Evolutionary conservation across 2,888 invertebrate species (phyloP).

Genomic region (Polia nebulosa): DNA sequence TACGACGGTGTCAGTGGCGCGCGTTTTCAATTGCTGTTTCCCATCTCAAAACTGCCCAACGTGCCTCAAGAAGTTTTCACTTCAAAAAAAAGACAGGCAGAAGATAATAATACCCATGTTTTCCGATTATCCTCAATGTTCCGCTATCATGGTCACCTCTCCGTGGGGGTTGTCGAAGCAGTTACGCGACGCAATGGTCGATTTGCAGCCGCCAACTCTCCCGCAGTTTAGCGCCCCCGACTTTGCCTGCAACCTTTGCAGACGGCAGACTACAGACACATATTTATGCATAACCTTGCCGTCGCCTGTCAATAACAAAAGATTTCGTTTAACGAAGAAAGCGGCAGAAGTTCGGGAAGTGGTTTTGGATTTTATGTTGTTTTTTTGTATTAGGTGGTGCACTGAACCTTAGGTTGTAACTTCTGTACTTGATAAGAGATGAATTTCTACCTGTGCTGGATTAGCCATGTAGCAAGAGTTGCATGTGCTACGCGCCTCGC

Average conservation of each 20-base stretch:
- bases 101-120: too few species aligned
- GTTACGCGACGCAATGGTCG: conserved; percentile 72
- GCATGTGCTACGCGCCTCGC: too few species aligned
- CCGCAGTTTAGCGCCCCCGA: conserved; percentile 57
- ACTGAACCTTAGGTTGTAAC: neutral
- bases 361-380: neutral
- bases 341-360: conserved; percentile 1
- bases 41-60: too few species aligned
- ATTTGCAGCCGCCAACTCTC: conserved; percentile 72
- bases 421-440: neutral
- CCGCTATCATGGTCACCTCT: conserved; percentile 10
- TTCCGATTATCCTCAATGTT: neutral
- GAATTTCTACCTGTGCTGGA: too few species aligned
- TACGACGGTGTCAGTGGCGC: too few species aligned
- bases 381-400: neutral
- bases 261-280: conserved; percentile 15
- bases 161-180: conserved; percentile 73
- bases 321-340: conserved; percentile 41
- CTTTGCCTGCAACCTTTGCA: conserved; percentile 36
- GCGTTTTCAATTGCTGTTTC: too few species aligned
- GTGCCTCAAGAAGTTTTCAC: too few species aligned
- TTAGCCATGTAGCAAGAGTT: too few species aligned
- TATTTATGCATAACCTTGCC: conserved; percentile 72
- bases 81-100: too few species aligned
- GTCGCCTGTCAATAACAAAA: conserved; percentile 57